phyloP scores from a whole-genome alignment of 2,797 vertebrate genomes.

The Salmo trutta region DNA sequence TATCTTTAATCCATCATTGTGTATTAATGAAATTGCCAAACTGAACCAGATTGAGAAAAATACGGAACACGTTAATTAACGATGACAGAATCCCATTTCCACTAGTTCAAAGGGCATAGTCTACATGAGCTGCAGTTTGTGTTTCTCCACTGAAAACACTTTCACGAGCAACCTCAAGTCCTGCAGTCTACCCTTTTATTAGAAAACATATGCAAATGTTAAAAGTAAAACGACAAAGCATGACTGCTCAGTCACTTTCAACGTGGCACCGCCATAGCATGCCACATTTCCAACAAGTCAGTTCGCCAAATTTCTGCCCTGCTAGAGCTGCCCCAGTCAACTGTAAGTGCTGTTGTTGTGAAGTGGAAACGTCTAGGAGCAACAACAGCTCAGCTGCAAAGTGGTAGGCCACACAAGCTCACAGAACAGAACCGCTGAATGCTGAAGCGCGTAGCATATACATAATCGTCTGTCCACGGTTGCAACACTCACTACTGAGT shows the following conservation, averaged over 20 bases:
- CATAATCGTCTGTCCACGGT: too few species aligned
- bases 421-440: too few species aligned
- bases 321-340: too few species aligned
- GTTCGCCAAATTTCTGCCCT: too few species aligned
- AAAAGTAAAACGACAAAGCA: neutral
- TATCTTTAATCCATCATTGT: neutral
- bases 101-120: neutral
- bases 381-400: too few species aligned
- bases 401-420: too few species aligned
- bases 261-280: too few species aligned
- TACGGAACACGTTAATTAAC: neutral
- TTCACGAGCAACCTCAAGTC: neutral
- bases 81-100: neutral
- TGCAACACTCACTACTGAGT: too few species aligned
- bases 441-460: too few species aligned
- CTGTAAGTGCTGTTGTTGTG: too few species aligned
- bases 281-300: too few species aligned
- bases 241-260: neutral
- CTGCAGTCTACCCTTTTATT: neutral
- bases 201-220: neutral
- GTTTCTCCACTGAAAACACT: neutral
- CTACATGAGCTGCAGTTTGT: neutral
- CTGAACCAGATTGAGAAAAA: neutral
- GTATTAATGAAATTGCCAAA: neutral
- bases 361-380: too few species aligned